phyloP scores from a whole-genome alignment of 30 jellyfish, hydroid and myxozoan genomes.

The Chironex yamaguchii region DNA sequence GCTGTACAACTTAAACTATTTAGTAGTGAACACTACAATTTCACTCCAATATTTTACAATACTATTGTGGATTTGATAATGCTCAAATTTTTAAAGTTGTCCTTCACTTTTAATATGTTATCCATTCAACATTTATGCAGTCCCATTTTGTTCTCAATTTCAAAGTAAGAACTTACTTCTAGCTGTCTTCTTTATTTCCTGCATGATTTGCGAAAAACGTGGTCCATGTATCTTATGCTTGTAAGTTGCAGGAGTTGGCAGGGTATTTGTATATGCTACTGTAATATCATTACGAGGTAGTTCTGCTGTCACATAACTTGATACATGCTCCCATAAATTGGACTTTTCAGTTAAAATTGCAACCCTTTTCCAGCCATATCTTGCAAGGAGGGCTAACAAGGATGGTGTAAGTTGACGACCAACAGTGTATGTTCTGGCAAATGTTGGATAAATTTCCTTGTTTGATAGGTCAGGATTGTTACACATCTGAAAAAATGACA shows the following conservation, averaged over 20 bases:
- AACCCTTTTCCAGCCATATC: constrained; percentile 63
- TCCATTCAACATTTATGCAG: too few relatives aligned
- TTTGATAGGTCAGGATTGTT: constrained; percentile 57
- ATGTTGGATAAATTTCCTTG: constrained; percentile 64
- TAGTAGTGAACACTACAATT: too few relatives aligned
- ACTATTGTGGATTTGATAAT: too few relatives aligned
- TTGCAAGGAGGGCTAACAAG: constrained; percentile 23
- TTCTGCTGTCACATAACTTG: constrained; percentile 7
- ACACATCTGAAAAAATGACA: constrained; percentile 64
- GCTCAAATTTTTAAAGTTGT: too few relatives aligned
- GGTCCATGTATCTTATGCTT: neutral
- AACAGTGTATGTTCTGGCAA: constrained; percentile 67
- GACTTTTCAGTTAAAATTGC: constrained; percentile 68
- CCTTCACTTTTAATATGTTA: too few relatives aligned
- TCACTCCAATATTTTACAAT: too few relatives aligned
- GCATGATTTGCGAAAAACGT: constrained; percentile 34
- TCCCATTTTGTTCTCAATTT: too few relatives aligned
- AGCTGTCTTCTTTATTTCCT: constrained; percentile 58
- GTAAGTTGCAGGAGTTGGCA: constrained; percentile 12
- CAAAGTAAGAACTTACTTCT: constrained; percentile 60
- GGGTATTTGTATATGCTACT: constrained; percentile 43
- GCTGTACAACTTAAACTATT: too few relatives aligned
- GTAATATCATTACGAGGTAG: neutral
- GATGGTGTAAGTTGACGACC: constrained; percentile 51
- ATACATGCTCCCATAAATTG: constrained; percentile 40